Evolutionary conservation across 1,140 invertebrate species (phyloP).

Genomic region (Venturia canescens): DNA sequence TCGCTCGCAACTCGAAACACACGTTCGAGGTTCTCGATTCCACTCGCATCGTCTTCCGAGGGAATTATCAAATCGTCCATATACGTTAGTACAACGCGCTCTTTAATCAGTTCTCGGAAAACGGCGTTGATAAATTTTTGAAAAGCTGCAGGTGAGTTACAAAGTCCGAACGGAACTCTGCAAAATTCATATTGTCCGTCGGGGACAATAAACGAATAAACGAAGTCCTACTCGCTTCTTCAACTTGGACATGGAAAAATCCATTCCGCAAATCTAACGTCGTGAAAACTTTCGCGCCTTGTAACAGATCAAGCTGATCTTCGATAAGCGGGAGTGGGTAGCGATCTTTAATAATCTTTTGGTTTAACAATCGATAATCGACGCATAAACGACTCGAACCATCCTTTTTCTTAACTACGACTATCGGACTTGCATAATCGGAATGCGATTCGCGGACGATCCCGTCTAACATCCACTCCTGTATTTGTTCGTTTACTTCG

Average conservation of each 20-base stretch:
- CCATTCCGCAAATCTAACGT: conserved; percentile 56
- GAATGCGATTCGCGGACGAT: conserved; percentile 60
- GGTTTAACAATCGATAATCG: conserved; percentile 56
- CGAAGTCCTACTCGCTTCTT: conserved; percentile 26
- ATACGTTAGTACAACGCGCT: conserved; percentile 7
- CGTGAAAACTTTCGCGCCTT: conserved; percentile 48
- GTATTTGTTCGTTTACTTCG: conserved; percentile 31
- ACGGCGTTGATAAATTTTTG: conserved; percentile 36
- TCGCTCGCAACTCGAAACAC: neutral
- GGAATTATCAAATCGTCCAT: conserved; percentile 8
- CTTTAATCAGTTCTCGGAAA: conserved; percentile 33
- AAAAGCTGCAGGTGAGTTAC: conserved; percentile 34
- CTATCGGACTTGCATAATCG: conserved; percentile 73
- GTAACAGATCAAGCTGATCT: conserved; percentile 41
- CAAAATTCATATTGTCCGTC: conserved; percentile 39
- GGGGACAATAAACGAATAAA: conserved; percentile 23
- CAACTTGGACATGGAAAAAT: conserved; percentile 26
- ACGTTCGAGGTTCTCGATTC: neutral
- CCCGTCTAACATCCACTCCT: conserved; percentile 31
- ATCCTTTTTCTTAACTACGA: conserved; percentile 75
- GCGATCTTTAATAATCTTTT: conserved; percentile 53
- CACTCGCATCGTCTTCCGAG: neutral
- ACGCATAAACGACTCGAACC: conserved; percentile 65
- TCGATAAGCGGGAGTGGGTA: conserved; percentile 55
- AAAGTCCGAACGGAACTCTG: conserved; percentile 33